Evolutionary conservation across 2,797 vertebrate genomes (phyloP).

Genomic region (Xenentodon cancila): DNA sequence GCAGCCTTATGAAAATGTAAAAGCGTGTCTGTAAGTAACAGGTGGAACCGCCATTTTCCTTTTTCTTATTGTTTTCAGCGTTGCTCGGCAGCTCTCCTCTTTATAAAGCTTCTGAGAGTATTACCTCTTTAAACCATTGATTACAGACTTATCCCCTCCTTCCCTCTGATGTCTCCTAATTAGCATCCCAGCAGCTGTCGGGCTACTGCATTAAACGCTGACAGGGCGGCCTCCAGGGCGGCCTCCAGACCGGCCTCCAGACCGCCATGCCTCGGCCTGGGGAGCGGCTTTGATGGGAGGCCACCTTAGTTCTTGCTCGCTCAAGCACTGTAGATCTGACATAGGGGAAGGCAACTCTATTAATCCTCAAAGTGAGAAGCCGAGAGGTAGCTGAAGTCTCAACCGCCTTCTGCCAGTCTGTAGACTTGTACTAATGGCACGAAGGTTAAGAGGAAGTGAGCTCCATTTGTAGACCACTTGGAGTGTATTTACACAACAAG

Average conservation of each 20-base stretch:
- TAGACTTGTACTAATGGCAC: too few species aligned
- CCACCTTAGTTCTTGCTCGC: not conserved
- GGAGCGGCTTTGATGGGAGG: not conserved
- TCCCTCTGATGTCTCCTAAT: slow-evolving; percentile 51
- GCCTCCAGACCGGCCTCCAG: not conserved
- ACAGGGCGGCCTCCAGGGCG: slow-evolving; percentile 17
- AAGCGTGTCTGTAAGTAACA: too few species aligned
- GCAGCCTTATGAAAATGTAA: too few species aligned
- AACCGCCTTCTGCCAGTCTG: too few species aligned
- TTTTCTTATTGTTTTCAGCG: slow-evolving; percentile 16
- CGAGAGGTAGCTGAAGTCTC: too few species aligned
- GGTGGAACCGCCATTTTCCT: not conserved
- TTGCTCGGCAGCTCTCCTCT: slow-evolving; percentile 28
- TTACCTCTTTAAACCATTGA: slow-evolving; percentile 62
- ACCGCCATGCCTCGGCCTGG: not conserved
- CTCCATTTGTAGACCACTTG: too few species aligned
- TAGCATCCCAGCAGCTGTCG: slow-evolving; percentile 55
- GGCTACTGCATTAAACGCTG: slow-evolving; percentile 44
- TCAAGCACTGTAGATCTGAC: too few species aligned
- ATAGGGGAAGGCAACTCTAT: too few species aligned
- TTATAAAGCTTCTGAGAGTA: slow-evolving; percentile 49
- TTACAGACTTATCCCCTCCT: slow-evolving; percentile 18
- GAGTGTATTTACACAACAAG: too few species aligned
- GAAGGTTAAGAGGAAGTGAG: too few species aligned
- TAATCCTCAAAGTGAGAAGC: too few species aligned